These are phyloP conservation scores for Sakesphorus luctuosus DNA, from an alignment of 2,113 vertebrate species.

Conservation along the genomic window DNA sequence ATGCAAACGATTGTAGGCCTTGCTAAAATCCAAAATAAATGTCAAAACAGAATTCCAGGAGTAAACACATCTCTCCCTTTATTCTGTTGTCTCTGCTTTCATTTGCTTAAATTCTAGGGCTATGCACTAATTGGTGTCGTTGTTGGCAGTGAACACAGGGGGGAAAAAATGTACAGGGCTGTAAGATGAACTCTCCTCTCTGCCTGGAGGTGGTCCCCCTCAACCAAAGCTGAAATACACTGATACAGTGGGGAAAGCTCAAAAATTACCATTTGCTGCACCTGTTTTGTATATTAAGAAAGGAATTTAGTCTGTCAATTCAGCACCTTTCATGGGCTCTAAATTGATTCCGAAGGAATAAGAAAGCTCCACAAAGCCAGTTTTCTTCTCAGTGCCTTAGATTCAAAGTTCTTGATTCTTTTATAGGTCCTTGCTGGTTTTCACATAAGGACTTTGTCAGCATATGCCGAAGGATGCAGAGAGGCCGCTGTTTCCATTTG, in stretches of 20 bases:
- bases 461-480: not conserved
- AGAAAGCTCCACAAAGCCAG: not conserved
- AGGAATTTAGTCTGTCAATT: not conserved
- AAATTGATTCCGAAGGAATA: slow-evolving; percentile 5
- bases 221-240: not conserved
- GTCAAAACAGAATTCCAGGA: slow-evolving; percentile 75
- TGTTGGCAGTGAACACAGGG: slow-evolving; percentile 32
- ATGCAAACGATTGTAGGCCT: slow-evolving; percentile 67
- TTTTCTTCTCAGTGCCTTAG: not conserved
- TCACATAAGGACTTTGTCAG: not conserved
- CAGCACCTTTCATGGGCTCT: not conserved
- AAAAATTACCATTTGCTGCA: slow-evolving; percentile 2
- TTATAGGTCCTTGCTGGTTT: slow-evolving; percentile 28
- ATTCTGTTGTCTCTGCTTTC: slow-evolving; percentile 62
- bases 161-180: not conserved
- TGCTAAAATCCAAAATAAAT: slow-evolving; percentile 78
- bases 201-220: slow-evolving; percentile 54
- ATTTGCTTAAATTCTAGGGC: slow-evolving; percentile 20
- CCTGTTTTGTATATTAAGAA: slow-evolving; percentile 21
- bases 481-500: slow-evolving; percentile 10
- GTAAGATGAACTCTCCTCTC: slow-evolving; percentile 57
- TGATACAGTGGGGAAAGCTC: not conserved
- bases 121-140: slow-evolving; percentile 75
- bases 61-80: slow-evolving; percentile 58
- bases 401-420: not conserved